Evolutionary conservation across 2,888 invertebrate genomes (phyloP).

Genomic region (Microplitis deprimator): DNA sequence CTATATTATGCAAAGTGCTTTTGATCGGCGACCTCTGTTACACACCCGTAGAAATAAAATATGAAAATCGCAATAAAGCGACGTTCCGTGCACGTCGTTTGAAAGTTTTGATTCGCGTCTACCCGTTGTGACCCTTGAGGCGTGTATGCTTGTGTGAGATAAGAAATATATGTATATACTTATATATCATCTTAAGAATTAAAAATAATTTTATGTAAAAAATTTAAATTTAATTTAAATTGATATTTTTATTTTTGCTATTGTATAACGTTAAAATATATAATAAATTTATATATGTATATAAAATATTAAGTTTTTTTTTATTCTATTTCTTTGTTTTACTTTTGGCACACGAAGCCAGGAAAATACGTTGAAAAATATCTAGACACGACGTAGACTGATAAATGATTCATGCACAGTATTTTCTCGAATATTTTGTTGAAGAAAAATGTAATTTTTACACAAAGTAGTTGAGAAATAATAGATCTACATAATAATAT

Average conservation of each 20-base stretch:
- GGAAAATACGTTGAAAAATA: constrained; percentile 39
- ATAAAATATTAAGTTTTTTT: constrained; percentile 10
- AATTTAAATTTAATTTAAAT: constrained; percentile 5
- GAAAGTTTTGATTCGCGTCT: constrained; percentile 33
- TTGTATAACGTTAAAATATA: neutral
- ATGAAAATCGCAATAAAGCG: constrained; percentile 65
- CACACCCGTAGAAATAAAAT: constrained; percentile 57
- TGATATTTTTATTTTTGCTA: neutral
- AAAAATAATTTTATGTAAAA: neutral
- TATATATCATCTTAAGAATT: neutral
- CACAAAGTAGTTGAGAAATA: neutral
- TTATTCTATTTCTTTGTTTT: constrained; percentile 12
- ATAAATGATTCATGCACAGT: constrained; percentile 67
- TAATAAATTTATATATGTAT: constrained; percentile 37
- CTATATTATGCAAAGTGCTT: constrained; percentile 42
- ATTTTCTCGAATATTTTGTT: constrained; percentile 53
- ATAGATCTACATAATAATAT: constrained; percentile 14
- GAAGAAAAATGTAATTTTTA: neutral
- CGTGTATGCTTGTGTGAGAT: neutral
- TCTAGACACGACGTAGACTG: constrained; percentile 61
- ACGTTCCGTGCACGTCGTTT: constrained; percentile 49
- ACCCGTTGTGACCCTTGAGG: constrained; percentile 22
- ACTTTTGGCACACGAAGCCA: constrained; percentile 3
- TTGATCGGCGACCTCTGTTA: constrained; percentile 42
- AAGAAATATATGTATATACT: constrained; percentile 12